Evolutionary conservation across 2,888 invertebrate genomes (phyloP).

Genomic region (Andricus quercusramuli): DNA sequence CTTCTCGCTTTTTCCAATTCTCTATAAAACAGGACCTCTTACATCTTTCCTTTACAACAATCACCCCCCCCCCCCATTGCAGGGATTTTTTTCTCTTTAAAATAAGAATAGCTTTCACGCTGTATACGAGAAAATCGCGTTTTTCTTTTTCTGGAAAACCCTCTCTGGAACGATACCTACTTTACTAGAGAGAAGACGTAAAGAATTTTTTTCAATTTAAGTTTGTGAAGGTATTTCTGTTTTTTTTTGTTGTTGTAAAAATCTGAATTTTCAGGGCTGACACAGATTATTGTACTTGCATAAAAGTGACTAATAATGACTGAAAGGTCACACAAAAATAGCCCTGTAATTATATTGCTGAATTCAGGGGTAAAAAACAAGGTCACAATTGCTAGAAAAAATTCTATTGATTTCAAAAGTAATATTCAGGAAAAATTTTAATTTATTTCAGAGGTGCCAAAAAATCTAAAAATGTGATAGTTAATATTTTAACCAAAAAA

Average conservation of each 20-base stretch:
- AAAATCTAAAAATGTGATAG: too few relatives aligned
- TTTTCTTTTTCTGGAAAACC: background rate
- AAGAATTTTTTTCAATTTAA: background rate
- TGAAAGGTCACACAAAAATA: too few relatives aligned
- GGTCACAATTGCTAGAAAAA: too few relatives aligned
- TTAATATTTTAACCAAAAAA: too few relatives aligned
- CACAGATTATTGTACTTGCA: too few relatives aligned
- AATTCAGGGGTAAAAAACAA: too few relatives aligned
- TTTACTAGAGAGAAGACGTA: background rate
- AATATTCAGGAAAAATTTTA: too few relatives aligned
- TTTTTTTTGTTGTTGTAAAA: background rate
- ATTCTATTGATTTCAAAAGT: too few relatives aligned
- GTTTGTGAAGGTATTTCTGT: background rate
- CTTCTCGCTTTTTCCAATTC: slow-evolving; percentile 24
- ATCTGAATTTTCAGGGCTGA: background rate
- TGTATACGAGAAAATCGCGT: background rate
- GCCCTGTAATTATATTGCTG: too few relatives aligned
- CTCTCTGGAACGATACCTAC: background rate
- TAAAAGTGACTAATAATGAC: too few relatives aligned
- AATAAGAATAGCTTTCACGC: slow-evolving; percentile 6
- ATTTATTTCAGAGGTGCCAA: too few relatives aligned
- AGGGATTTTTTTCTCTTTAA: slow-evolving; percentile 4
- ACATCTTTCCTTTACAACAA: slow-evolving; percentile 3
- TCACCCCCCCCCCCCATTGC: background rate
- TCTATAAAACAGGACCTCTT: slow-evolving; percentile 1